Percentiles rank a stretch among this genome's conserved stretches.
Conservation (phyloP, 2,888 invertebrate genomes). For the Spodoptera littoralis region DNA sequence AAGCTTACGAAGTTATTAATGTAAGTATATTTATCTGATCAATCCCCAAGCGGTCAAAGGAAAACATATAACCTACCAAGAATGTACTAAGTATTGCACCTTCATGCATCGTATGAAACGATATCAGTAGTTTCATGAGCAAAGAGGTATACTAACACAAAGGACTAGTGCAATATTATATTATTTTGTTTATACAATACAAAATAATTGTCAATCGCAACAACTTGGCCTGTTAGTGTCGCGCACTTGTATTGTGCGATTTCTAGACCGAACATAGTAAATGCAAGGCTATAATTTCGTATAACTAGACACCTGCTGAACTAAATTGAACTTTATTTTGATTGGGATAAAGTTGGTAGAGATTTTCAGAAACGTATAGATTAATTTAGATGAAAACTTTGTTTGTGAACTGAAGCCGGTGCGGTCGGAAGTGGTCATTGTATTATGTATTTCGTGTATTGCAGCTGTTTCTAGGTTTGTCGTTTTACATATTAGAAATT, state of each 20-base stretch:
- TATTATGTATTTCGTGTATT: conserved; percentile 72
- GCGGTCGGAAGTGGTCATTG: conserved; percentile 65
- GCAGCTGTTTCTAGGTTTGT: conserved; percentile 58
- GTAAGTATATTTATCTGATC: no score
- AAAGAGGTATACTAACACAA: conserved; percentile 65
- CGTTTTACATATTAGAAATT: conserved; percentile 34
- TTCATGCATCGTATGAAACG: conserved; percentile 49
- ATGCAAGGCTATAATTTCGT: conserved; percentile 22
- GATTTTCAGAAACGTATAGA: conserved; percentile 21
- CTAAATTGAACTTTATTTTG: conserved; percentile 11
- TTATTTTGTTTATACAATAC: conserved; percentile 65
- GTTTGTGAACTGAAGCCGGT: conserved; percentile 57
- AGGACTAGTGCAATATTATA: conserved; percentile 63
- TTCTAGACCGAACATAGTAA: conserved; percentile 60
- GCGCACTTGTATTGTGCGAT: conserved; percentile 70
- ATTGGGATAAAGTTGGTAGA: conserved; percentile 10
- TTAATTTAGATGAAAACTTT: conserved; percentile 56
- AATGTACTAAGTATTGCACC: conserved; percentile 35
- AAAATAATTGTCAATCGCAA: conserved; percentile 73
- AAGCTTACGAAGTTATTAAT: no score
- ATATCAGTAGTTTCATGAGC: conserved; percentile 61
- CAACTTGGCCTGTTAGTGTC: conserved; percentile 74
- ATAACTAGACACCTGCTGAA: conserved; percentile 4
- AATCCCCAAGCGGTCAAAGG: no score
- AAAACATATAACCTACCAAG: no score